These are phyloP conservation scores for Dermatophagoides farinae DNA, from an alignment of 1,140 invertebrate species.

Conservation along the genomic window DNA sequence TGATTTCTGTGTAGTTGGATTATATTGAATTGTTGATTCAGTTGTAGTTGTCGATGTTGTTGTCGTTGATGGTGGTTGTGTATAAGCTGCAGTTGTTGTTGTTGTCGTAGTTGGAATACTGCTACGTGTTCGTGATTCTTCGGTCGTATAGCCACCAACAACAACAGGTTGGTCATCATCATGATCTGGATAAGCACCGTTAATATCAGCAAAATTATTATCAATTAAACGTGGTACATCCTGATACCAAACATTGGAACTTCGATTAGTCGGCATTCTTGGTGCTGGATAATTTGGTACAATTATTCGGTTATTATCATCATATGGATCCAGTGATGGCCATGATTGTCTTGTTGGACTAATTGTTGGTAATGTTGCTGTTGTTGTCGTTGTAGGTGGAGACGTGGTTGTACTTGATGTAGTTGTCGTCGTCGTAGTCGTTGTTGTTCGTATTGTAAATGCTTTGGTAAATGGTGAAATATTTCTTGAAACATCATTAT, in stretches of 20 bases:
- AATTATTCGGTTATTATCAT: neutral
- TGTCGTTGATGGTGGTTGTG: neutral
- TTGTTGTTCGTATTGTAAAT: neutral
- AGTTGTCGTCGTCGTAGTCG: neutral
- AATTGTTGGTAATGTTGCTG: neutral
- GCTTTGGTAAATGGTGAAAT: neutral
- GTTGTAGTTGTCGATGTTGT: conserved; percentile 8
- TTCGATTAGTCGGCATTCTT: neutral
- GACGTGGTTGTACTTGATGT: neutral
- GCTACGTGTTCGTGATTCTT: neutral
- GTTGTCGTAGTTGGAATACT: neutral
- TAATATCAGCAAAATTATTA: neutral
- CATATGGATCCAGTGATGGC: neutral
- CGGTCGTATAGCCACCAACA: neutral
- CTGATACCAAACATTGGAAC: neutral
- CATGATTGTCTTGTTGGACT: neutral
- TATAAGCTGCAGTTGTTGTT: neutral
- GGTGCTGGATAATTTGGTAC: no score
- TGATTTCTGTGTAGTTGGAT: conserved; percentile 19
- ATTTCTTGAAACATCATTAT: neutral
- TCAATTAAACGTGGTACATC: neutral
- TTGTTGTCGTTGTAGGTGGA: neutral
- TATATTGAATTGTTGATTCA: no score
- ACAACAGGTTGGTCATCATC: neutral
- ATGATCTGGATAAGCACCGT: neutral